Conservation (phyloP, 1,140 invertebrate genomes). For the Hydropsyche tenuis region DNA sequence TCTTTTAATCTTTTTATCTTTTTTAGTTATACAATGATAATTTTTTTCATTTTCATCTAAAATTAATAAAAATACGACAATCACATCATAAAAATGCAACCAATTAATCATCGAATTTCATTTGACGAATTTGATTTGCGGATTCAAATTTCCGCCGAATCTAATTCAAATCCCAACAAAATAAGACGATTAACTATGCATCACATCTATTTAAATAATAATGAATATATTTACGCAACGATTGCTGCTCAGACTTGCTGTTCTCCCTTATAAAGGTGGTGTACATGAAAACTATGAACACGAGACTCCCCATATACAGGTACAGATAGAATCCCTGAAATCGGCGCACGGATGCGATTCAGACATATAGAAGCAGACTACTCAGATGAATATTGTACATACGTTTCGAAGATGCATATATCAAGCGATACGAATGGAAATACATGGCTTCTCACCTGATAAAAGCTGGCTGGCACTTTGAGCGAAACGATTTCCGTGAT, state of each 20-base stretch:
- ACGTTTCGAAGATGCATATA: too few relatives aligned
- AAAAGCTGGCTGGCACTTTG: slow-evolving; percentile 68
- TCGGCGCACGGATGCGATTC: too few relatives aligned
- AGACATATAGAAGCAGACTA: too few relatives aligned
- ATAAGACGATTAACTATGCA: background rate
- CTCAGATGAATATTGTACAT: too few relatives aligned
- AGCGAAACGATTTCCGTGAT: slow-evolving; percentile 73
- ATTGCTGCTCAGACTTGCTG: slow-evolving; percentile 55
- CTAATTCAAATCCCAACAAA: background rate
- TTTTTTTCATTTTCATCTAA: slow-evolving; percentile 38
- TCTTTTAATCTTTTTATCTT: slow-evolving; percentile 57
- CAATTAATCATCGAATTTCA: too few relatives aligned
- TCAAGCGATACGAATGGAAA: background rate
- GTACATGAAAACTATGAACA: slow-evolving; percentile 84
- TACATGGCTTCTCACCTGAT: slow-evolving; percentile 62
- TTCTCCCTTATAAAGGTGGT: slow-evolving; percentile 71
- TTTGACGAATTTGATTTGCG: too few relatives aligned
- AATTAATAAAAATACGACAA: slow-evolving; percentile 23
- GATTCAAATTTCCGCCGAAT: background rate
- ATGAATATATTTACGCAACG: slow-evolving; percentile 50
- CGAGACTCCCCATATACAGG: slow-evolving; percentile 77
- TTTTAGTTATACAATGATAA: slow-evolving; percentile 19
- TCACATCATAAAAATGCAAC: too few relatives aligned
- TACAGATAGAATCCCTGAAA: slow-evolving; percentile 84
- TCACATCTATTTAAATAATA: background rate